phyloP scores from a whole-genome alignment of 2,113 vertebrate species.

The Coryphaenoides rupestris region DNA sequence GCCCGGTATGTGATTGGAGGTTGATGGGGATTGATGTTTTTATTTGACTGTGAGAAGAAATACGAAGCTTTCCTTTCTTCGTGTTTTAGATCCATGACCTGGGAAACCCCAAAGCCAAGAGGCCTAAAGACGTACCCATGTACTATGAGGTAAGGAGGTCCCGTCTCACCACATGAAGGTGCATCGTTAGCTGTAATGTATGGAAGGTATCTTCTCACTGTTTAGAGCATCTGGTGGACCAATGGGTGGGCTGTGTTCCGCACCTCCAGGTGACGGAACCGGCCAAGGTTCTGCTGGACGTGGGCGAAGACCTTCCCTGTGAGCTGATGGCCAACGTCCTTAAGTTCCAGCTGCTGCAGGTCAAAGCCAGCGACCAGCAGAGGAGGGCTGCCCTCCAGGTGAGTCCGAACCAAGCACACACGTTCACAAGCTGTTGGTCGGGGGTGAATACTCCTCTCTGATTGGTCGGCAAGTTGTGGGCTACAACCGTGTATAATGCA shows the following conservation, averaged over 20 bases:
- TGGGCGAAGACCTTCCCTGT: slow-evolving; percentile 75
- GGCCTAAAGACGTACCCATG: slow-evolving; percentile 54
- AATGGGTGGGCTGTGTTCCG: background rate
- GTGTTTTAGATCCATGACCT: slow-evolving; percentile 73
- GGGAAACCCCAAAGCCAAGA: slow-evolving; percentile 76
- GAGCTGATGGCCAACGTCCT: slow-evolving; percentile 84
- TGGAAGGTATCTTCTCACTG: too few relatives aligned
- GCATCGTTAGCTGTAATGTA: too few relatives aligned
- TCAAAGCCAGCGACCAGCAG: slow-evolving; percentile 78
- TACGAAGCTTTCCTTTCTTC: background rate
- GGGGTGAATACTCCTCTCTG: too few relatives aligned
- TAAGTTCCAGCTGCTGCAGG: slow-evolving; percentile 84
- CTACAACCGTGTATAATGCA: too few relatives aligned
- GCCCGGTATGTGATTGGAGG: too few relatives aligned
- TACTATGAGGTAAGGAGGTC: slow-evolving; percentile 45
- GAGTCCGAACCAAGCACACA: slow-evolving; percentile 4
- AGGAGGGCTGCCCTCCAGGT: slow-evolving; percentile 72
- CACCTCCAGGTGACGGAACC: slow-evolving; percentile 72
- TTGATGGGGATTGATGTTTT: too few relatives aligned
- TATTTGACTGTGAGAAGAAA: background rate
- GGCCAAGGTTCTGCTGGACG: slow-evolving; percentile 77
- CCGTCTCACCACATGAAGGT: too few relatives aligned
- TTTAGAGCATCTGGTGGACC: background rate
- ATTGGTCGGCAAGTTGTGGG: too few relatives aligned
- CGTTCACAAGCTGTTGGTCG: too few relatives aligned